Percentiles rank a stretch among this genome's conserved stretches.
Conservation (phyloP, 92 coral and sea anemone species). For the Epizoanthus fatuus region DNA sequence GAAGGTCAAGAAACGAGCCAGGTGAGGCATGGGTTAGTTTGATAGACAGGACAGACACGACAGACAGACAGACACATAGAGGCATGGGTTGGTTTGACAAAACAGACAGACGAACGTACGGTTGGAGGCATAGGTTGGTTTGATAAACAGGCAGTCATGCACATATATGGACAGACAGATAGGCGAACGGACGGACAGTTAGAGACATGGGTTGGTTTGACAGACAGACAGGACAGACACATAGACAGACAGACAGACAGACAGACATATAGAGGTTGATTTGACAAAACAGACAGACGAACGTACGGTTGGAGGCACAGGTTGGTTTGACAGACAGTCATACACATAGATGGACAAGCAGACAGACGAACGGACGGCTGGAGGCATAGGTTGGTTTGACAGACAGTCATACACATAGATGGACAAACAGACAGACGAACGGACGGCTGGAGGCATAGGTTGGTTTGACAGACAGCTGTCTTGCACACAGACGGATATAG, state of each 20-base stretch:
- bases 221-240: not conserved
- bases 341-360: not conserved
- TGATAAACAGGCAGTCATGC: not conserved
- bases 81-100: not conserved
- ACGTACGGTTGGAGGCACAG: too few relatives aligned
- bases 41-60: not conserved
- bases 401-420: too few relatives aligned
- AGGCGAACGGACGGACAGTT: too few relatives aligned
- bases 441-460: not conserved
- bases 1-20: slow-evolving; percentile 85
- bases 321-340: not conserved
- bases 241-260: not conserved
- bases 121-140: not conserved
- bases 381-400: not conserved
- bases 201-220: not conserved
- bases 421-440: not conserved
- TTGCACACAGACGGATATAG: not conserved
- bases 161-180: not conserved
- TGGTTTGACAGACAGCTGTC: not conserved
- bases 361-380: too few relatives aligned
- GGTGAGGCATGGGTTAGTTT: slow-evolving; percentile 53
- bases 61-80: not conserved
- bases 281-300: not conserved
- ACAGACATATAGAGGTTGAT: not conserved
- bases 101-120: not conserved